Percentiles rank a stretch among this genome's conserved stretches.
These are phyloP conservation scores for Gymnothorax reevesii DNA, from an alignment of 2,797 vertebrate genomes.

Conservation along the genomic window DNA sequence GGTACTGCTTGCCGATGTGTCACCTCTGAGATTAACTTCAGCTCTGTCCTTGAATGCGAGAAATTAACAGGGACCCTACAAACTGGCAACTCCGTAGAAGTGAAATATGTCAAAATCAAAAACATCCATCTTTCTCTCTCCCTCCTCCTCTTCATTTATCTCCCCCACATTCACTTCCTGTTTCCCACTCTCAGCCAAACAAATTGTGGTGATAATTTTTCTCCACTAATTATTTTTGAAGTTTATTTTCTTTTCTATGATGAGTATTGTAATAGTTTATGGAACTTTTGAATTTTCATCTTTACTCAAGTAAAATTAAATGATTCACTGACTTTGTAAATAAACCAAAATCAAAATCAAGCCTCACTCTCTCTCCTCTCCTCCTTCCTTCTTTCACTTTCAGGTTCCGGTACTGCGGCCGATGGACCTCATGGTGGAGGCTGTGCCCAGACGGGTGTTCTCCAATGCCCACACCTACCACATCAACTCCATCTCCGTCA, in stretches of 20 bases:
- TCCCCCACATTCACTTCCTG: background rate
- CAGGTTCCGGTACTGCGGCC: constrained; percentile 85
- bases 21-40: background rate
- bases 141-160: background rate
- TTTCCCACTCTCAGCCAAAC: constrained; percentile 52
- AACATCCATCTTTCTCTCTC: background rate
- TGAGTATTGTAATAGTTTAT: too few species aligned
- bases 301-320: too few species aligned
- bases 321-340: too few species aligned
- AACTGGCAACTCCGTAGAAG: background rate
- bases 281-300: too few species aligned
- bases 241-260: too few species aligned
- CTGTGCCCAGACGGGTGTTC: constrained; percentile 80
- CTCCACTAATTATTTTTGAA: too few species aligned
- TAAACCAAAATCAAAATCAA: too few species aligned
- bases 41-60: background rate
- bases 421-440: constrained; percentile 90
- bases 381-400: background rate
- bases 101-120: too few species aligned
- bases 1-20: background rate
- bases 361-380: too few species aligned
- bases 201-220: too few species aligned
- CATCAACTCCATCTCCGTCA: constrained; percentile 90
- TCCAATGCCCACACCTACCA: constrained; percentile 87
- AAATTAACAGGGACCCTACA: background rate